Percentiles rank a stretch among this genome's conserved stretches.
Evolutionary conservation across 92 coral and sea anemone species (phyloP).

Genomic region (Paragorgia papillata): DNA sequence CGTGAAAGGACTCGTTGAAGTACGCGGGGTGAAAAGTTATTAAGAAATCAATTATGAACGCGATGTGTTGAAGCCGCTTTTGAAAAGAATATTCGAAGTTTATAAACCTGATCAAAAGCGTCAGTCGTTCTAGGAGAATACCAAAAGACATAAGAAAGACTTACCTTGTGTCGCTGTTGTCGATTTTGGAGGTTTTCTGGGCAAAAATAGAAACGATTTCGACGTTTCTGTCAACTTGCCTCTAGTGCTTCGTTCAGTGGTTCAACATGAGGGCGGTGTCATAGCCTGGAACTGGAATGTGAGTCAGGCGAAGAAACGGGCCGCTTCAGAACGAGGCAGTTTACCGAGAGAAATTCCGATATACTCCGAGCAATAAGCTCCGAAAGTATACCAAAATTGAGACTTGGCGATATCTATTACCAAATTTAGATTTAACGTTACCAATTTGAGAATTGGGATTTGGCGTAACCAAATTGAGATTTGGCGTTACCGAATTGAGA

Average conservation of each 20-base stretch:
- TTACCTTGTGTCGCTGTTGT: slow-evolving; percentile 4
- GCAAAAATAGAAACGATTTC: slow-evolving; percentile 16
- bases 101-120: neutral
- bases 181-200: slow-evolving; percentile 18
- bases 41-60: slow-evolving; percentile 32
- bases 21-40: neutral
- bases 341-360: too few relatives aligned
- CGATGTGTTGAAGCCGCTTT: slow-evolving; percentile 25
- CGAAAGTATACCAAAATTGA: too few relatives aligned
- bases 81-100: neutral
- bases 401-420: too few relatives aligned
- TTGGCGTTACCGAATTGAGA: too few relatives aligned
- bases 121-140: neutral
- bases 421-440: too few relatives aligned
- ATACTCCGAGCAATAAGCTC: too few relatives aligned
- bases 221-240: neutral
- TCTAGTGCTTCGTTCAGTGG: neutral
- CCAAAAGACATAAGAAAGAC: neutral
- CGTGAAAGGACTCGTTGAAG: slow-evolving; percentile 5
- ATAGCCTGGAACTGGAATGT: slow-evolving; percentile 18
- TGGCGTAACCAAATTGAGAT: too few relatives aligned
- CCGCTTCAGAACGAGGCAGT: slow-evolving; percentile 16
- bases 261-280: slow-evolving; percentile 41
- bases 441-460: too few relatives aligned
- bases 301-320: slow-evolving; percentile 10